Evolutionary conservation across 2,797 vertebrate species (phyloP), one percentile per base, ranked within the genome.

Genomic region (Tiaroga cobitis): DNA sequence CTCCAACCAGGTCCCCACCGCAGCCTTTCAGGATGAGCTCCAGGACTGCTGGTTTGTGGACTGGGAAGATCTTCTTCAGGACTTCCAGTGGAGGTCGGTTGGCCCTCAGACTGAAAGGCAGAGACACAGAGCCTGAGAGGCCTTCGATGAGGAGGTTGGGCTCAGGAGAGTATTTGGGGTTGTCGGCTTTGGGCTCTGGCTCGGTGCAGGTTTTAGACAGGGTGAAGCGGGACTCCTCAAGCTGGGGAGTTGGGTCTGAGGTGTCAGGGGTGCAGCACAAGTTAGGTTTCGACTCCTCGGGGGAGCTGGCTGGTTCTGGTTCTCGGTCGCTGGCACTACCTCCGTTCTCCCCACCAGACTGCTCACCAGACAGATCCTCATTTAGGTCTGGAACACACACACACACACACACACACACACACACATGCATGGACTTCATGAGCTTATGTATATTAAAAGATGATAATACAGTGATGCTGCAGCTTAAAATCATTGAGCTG

Each of bases 1-100:
- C 98, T 16, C 98, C 95, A 87, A 99, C 98, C 88, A 99, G 94
- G 88, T 99, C 98, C 19, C 98, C 98, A 0, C 98, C 97, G 0
- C 98, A 99, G 26, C 98, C 98, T 82, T 97, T 94, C 69, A 99
- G 94, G 90, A 99, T 99, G 83, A 99, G 89, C 91, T 99, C 98
- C 56, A 99, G 95, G 4, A 99, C 98, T 0, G 98, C 91, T 0
- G 98, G 97, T 92, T 99, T 99, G 93, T 99, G 98, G 56, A 93
- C 92, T 3, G 98, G 98, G 89, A 99, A 99, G 87, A 99, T 99
- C 92, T 98, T 98, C 92, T 97, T 98, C 67, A 99, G 92, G 73
- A 99, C 98, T 74, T 99, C 98, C 56, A 99, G 94, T 0, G 98
- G 98, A 0, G 98, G 98, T 21, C 97, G 94, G 93, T 99, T 98